These are phyloP conservation scores for Choloepus didactylus DNA, from an alignment of 2,797 vertebrate genomes.

Conservation along the genomic window DNA sequence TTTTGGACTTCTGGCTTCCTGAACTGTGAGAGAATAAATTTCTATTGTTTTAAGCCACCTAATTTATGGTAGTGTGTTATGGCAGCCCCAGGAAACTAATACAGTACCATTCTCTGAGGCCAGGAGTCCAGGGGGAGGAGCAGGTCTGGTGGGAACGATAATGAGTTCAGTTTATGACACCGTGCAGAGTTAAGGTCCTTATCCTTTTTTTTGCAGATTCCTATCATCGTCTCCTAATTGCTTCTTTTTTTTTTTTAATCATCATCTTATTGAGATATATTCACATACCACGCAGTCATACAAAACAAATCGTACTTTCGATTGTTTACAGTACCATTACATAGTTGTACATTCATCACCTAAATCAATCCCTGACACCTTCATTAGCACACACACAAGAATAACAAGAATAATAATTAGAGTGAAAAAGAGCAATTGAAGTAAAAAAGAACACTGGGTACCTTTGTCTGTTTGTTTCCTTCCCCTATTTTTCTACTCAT, in stretches of 20 bases:
- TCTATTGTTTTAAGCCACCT: conserved; percentile 27
- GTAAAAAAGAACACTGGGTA: too few relatives aligned
- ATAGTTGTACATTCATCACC: too few relatives aligned
- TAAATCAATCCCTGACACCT: too few relatives aligned
- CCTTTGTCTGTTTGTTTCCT: too few relatives aligned
- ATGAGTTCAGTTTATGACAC: background rate
- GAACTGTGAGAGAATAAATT: conserved; percentile 15
- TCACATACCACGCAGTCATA: too few relatives aligned
- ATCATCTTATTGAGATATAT: too few relatives aligned
- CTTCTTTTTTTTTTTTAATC: background rate
- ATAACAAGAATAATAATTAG: too few relatives aligned
- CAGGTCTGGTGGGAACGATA: background rate
- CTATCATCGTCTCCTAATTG: background rate
- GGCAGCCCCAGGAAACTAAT: background rate
- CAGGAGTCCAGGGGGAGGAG: background rate
- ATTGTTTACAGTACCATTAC: too few relatives aligned
- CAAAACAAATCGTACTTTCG: too few relatives aligned
- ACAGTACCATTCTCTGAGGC: background rate
- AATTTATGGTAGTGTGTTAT: background rate
- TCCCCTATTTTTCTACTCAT: too few relatives aligned
- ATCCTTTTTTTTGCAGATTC: background rate
- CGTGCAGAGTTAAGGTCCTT: background rate
- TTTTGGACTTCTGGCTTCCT: background rate
- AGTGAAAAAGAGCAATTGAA: too few relatives aligned
- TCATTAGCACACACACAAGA: too few relatives aligned